phyloP scores from a whole-genome alignment of 2,888 invertebrate genomes.

The Micoletzkya japonica region DNA sequence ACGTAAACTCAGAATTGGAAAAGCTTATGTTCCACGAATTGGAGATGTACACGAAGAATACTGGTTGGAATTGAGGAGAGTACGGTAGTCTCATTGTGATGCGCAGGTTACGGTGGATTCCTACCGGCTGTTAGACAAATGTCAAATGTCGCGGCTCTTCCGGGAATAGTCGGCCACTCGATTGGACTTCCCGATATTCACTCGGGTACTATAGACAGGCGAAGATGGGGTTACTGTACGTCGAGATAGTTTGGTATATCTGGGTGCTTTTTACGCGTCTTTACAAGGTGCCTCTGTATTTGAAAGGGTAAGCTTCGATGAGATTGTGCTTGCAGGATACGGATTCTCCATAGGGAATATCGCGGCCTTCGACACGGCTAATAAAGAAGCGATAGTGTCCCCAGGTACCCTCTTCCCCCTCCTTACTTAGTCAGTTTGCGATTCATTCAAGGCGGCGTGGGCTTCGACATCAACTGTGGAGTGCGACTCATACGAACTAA shows the following conservation, averaged over 20 bases:
- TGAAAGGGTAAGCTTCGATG: background rate
- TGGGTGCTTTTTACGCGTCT: too few species aligned
- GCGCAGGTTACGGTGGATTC: slow-evolving; percentile 79
- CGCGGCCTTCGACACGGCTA: slow-evolving; percentile 94
- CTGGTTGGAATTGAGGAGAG: background rate
- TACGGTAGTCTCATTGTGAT: background rate
- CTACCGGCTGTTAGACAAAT: slow-evolving; percentile 98
- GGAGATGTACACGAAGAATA: slow-evolving; percentile 70
- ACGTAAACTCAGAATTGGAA: slow-evolving; percentile 88
- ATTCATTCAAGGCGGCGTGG: slow-evolving; percentile 78
- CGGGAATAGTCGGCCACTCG: slow-evolving; percentile 66
- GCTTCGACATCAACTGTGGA: slow-evolving; percentile 98
- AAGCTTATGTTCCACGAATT: slow-evolving; percentile 95
- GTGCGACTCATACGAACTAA: slow-evolving; percentile 92
- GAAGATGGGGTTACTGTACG: background rate
- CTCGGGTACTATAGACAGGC: slow-evolving; percentile 29
- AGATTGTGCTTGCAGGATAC: slow-evolving; percentile 84
- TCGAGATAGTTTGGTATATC: too few species aligned
- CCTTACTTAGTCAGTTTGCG: background rate
- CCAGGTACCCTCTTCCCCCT: too few species aligned
- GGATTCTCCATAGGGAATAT: slow-evolving; percentile 99
- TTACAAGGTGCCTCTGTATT: background rate
- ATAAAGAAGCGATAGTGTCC: slow-evolving; percentile 89
- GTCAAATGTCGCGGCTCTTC: slow-evolving; percentile 95
- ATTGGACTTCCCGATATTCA: slow-evolving; percentile 47